Conservation (phyloP, 2,888 invertebrate genomes). For the Ethmia dodecea region DNA sequence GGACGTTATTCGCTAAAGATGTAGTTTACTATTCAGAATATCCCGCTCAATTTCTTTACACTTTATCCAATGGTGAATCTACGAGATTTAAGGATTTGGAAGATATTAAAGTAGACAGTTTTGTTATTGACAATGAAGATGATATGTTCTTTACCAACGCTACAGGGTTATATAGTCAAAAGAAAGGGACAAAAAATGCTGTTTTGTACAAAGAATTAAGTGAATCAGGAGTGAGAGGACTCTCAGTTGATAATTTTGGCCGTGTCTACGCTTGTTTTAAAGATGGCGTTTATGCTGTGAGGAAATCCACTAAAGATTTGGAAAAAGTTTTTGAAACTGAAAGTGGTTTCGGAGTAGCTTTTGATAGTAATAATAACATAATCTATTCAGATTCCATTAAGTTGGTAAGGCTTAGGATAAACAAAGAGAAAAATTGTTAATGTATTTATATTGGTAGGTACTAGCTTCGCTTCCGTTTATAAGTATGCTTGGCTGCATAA, state of each 20-base stretch:
- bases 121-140: constrained; percentile 47
- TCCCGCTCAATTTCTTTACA: constrained; percentile 48
- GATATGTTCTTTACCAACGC: constrained; percentile 46
- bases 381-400: constrained; percentile 44
- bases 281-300: constrained; percentile 45
- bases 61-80: constrained; percentile 32
- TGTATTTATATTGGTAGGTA: too few species aligned
- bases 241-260: constrained; percentile 42
- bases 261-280: constrained; percentile 38
- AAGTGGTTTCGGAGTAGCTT: constrained; percentile 52
- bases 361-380: constrained; percentile 52
- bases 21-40: constrained; percentile 45
- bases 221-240: constrained; percentile 34
- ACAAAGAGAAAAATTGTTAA: constrained; percentile 29
- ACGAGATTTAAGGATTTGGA: constrained; percentile 45
- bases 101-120: constrained; percentile 53
- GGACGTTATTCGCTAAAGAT: constrained; percentile 52
- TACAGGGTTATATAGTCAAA: constrained; percentile 48
- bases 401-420: constrained; percentile 33
- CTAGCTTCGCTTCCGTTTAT: too few species aligned
- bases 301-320: constrained; percentile 28
- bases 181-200: constrained; percentile 42
- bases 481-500: too few species aligned
- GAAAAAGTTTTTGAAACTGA: constrained; percentile 35
- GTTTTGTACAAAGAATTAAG: constrained; percentile 35